A percentile compares a stretch with the other conserved stretches of the same genome.
Evolutionary conservation across 2,113 vertebrate genomes (phyloP).

Genomic region (Megaptera novaeangliae): DNA sequence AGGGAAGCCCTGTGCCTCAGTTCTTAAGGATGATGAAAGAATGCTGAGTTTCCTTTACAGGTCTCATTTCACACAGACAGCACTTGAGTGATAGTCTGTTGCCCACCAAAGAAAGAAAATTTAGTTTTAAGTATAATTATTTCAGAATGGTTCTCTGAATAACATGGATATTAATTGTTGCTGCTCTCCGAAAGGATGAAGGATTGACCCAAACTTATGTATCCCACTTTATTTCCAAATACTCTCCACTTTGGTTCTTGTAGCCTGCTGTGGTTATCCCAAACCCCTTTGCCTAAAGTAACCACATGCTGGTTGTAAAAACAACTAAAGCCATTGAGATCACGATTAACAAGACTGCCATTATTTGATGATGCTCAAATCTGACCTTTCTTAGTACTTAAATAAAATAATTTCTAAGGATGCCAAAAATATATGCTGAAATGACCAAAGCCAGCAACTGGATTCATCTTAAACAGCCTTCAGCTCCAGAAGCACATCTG

Average conservation of each 20-base stretch:
- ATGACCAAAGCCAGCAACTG: neutral
- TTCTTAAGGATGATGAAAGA: neutral
- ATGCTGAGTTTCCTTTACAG: neutral
- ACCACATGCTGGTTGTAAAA: neutral
- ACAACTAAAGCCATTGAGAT: neutral
- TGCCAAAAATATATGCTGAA: slow-evolving; percentile 3
- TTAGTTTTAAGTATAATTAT: slow-evolving; percentile 10
- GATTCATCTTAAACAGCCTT: slow-evolving; percentile 39
- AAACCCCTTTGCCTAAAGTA: neutral
- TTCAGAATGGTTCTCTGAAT: neutral
- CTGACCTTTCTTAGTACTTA: neutral
- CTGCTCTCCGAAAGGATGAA: neutral
- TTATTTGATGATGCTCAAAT: neutral
- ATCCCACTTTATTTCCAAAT: neutral
- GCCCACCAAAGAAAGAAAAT: neutral
- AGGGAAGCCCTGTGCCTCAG: neutral
- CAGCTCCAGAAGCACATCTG: neutral
- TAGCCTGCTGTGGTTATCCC: neutral
- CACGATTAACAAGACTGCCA: neutral
- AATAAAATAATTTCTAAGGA: slow-evolving; percentile 27
- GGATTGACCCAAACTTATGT: too few relatives aligned
- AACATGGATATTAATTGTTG: neutral
- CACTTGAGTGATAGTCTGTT: neutral
- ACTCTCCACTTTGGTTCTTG: neutral
- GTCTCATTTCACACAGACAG: neutral